A percentile compares a stretch with the other conserved stretches of the same genome.
These are phyloP conservation scores for Thalassophryne amazonica DNA, from an alignment of 2,797 vertebrate species.

Conservation along the genomic window DNA sequence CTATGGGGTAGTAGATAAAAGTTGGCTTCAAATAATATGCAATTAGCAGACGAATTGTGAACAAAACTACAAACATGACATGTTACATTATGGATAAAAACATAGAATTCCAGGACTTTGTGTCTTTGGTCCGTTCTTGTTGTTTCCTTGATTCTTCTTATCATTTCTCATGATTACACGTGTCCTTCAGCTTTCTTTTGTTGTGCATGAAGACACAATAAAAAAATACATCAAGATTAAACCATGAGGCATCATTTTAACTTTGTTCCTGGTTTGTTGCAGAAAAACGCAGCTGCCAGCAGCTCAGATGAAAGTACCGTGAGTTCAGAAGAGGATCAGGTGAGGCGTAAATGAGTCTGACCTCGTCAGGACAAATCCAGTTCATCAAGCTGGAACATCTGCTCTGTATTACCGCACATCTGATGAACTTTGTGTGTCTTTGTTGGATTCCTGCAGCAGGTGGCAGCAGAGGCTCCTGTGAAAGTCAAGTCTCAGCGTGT, in stretches of 20 bases:
- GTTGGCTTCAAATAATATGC: too few relatives aligned
- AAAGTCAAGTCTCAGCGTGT: slow-evolving; percentile 16
- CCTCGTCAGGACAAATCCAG: neutral
- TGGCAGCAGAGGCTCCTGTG: neutral
- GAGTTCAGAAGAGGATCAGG: slow-evolving; percentile 64
- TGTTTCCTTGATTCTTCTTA: too few relatives aligned
- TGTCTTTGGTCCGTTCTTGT: too few relatives aligned
- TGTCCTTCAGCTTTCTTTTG: too few relatives aligned
- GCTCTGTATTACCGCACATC: neutral
- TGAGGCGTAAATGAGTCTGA: slow-evolving; percentile 21
- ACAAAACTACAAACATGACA: too few relatives aligned
- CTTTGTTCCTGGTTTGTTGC: slow-evolving; percentile 9
- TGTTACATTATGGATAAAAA: too few relatives aligned
- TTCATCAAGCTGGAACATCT: neutral
- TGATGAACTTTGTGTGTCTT: neutral
- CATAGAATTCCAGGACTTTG: too few relatives aligned
- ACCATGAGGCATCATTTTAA: neutral
- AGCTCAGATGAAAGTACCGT: slow-evolving; percentile 69
- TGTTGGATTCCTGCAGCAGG: slow-evolving; percentile 8
- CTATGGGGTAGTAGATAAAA: too few relatives aligned
- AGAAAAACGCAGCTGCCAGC: slow-evolving; percentile 37
- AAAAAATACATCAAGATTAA: neutral
- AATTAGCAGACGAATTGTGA: too few relatives aligned
- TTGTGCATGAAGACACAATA: too few relatives aligned
- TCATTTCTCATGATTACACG: too few relatives aligned